A percentile compares a stretch with the other conserved stretches of the same genome.
phyloP scores from a whole-genome alignment of 2,797 vertebrate species.

The Coracias cyanogaster region DNA sequence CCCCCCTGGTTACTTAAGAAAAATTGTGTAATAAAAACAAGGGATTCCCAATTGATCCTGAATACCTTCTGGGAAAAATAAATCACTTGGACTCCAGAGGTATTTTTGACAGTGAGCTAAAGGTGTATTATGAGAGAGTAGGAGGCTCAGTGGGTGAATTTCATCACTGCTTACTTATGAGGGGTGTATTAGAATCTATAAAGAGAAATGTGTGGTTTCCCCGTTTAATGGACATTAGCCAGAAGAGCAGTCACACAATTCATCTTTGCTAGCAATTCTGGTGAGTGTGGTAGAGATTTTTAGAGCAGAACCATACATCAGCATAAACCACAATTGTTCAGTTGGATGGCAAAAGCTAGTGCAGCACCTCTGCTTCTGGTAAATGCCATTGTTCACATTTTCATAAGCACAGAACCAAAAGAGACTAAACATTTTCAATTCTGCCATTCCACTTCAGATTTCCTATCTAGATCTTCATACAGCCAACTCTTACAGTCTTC shows the following conservation, averaged over 20 bases:
- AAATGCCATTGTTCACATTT: background rate
- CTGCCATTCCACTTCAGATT: background rate
- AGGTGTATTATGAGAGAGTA: slow-evolving; percentile 27
- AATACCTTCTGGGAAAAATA: slow-evolving; percentile 40
- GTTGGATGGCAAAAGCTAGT: background rate
- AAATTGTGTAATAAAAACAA: slow-evolving; percentile 27
- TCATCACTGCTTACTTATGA: slow-evolving; percentile 7
- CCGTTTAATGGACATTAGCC: slow-evolving; percentile 7
- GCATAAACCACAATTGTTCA: slow-evolving; percentile 12
- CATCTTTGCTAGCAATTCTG: background rate
- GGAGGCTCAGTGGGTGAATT: slow-evolving; percentile 10
- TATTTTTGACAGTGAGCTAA: slow-evolving; percentile 43
- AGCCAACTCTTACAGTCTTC: background rate
- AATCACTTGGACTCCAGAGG: slow-evolving; percentile 33
- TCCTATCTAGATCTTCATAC: background rate
- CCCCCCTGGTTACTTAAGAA: background rate
- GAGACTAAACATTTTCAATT: background rate
- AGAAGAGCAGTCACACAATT: slow-evolving; percentile 10
- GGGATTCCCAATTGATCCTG: slow-evolving; percentile 24
- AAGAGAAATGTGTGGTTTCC: background rate
- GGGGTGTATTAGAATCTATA: background rate
- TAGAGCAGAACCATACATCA: background rate
- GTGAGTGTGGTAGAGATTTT: background rate
- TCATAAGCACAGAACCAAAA: background rate
- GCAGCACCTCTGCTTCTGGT: background rate